These are phyloP conservation scores for Sebastes wilsoni DNA, from an alignment of 2,797 vertebrate genomes.

Conservation along the genomic window DNA sequence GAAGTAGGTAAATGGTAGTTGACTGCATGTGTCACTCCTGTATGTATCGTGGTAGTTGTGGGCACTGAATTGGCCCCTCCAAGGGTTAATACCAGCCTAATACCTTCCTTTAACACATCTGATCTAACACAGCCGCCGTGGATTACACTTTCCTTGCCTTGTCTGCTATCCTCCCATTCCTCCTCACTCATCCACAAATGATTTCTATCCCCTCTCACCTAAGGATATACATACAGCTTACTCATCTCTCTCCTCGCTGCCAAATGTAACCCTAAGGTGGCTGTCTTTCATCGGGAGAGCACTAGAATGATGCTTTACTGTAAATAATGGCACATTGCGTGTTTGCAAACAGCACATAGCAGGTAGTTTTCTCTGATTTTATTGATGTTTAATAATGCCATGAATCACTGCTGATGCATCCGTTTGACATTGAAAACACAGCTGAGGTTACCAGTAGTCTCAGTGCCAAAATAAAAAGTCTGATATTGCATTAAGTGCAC, in stretches of 20 bases:
- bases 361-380: conserved; percentile 28
- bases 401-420: conserved; percentile 47
- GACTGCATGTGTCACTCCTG: neutral
- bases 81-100: conserved; percentile 8
- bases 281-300: conserved; percentile 32
- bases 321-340: conserved; percentile 5
- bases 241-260: neutral
- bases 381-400: conserved; percentile 47
- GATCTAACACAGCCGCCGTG: neutral
- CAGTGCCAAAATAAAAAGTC: conserved; percentile 42
- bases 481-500: conserved; percentile 43
- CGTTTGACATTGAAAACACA: conserved; percentile 46
- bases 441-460: conserved; percentile 45
- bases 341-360: conserved; percentile 6
- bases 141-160: neutral
- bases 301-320: conserved; percentile 11
- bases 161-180: neutral
- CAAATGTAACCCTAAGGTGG: conserved; percentile 5
- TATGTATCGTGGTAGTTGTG: neutral
- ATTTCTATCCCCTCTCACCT: conserved; percentile 17
- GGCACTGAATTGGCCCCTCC: neutral
- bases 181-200: conserved; percentile 9
- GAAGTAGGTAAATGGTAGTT: conserved; percentile 7
- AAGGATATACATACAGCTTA: neutral
- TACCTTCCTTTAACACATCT: conserved; percentile 30